Base-by-base conservation (phyloP, 1,140 invertebrate genomes). In the Hesperophylax magnus region DNA sequence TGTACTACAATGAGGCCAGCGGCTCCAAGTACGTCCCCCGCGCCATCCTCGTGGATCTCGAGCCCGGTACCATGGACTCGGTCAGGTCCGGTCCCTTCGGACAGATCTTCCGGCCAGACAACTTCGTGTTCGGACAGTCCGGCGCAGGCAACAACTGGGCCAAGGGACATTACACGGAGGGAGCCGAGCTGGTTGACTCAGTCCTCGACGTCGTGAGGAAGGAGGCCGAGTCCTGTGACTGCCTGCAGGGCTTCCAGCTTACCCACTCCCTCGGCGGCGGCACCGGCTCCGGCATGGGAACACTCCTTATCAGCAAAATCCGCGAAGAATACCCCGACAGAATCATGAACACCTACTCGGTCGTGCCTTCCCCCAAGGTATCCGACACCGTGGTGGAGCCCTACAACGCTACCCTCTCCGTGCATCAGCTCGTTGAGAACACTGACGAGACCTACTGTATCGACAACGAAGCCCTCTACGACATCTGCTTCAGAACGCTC, bases 51-150 rank as follows among this genome's bases (percentile, higher is more conserved):
- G 93, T 98, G 61, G 97, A 98, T 89, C 89, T 98, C 84, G 97
- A 98, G 87, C 97, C 97, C 14, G 97, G 97, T 80, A 98, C 97
- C 65, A 98, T 98, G 96, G 97, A 98, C 89, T 94, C 97, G 7
- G 97, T 98, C 11, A 92, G 97, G 65, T 96, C 96, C 15, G 96
- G 94, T 71, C 94, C 94, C 52, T 96, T 94, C 87, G 96, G 96
- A 52, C 92, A 94, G 86, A 92, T 97, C 80, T 97, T 97, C 88
- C 91, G 96, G 39, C 96, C 96, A 8, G 97, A 97, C 89, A 98
- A 97, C 88, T 97, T 97, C 87, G 94, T 97, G 60, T 96, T 97
- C 85, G 95, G 95, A 56, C 94, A 95, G 84, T 93, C 92, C 80
- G 93, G 94, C 53, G 92, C 92, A 78, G 94, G 93, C 17, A 97